Percentiles rank a stretch among this genome's conserved stretches.
Conservation (phyloP, 2,888 invertebrate species). For the Asteroscopus sphinx region DNA sequence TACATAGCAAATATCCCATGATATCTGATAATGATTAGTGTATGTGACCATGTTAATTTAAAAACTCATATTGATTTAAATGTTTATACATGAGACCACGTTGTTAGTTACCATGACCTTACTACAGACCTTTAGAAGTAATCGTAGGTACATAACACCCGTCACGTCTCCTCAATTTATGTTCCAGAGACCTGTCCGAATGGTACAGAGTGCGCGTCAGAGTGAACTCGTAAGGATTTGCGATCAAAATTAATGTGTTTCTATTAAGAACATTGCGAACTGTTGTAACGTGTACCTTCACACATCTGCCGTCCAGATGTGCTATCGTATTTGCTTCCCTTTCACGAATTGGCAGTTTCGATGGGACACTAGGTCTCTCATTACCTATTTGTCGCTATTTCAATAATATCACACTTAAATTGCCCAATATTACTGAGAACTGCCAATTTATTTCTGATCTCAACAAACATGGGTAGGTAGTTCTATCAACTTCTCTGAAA, state of each 20-base stretch:
- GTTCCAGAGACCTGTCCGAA: constrained; percentile 92
- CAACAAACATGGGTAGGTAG: constrained; percentile 75
- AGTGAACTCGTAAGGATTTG: constrained; percentile 94
- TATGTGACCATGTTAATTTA: too few relatives aligned
- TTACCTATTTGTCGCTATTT: constrained; percentile 43
- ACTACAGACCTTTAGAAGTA: constrained; percentile 61
- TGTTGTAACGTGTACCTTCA: constrained; percentile 88
- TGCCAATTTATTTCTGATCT: constrained; percentile 81
- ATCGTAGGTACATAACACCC: constrained; percentile 75
- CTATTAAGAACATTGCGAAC: constrained; percentile 83
- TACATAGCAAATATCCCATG: too few relatives aligned
- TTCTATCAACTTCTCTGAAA: constrained; percentile 74
- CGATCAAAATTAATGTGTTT: constrained; percentile 87
- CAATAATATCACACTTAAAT: constrained; percentile 45
- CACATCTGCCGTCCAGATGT: constrained; percentile 88
- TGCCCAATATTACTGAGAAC: constrained; percentile 65
- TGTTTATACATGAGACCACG: constrained; percentile 45
- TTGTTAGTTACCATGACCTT: constrained; percentile 43
- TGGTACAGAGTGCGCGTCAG: constrained; percentile 96
- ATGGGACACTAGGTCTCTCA: constrained; percentile 55
- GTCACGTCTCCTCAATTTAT: constrained; percentile 86
- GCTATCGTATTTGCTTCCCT: constrained; percentile 83
- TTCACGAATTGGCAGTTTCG: constrained; percentile 85
- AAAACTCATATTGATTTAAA: background rate
- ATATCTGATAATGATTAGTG: too few relatives aligned